A percentile compares a stretch with the other conserved stretches of the same genome.
phyloP scores from a whole-genome alignment of 2,888 invertebrate species.

The Apamea anceps region DNA sequence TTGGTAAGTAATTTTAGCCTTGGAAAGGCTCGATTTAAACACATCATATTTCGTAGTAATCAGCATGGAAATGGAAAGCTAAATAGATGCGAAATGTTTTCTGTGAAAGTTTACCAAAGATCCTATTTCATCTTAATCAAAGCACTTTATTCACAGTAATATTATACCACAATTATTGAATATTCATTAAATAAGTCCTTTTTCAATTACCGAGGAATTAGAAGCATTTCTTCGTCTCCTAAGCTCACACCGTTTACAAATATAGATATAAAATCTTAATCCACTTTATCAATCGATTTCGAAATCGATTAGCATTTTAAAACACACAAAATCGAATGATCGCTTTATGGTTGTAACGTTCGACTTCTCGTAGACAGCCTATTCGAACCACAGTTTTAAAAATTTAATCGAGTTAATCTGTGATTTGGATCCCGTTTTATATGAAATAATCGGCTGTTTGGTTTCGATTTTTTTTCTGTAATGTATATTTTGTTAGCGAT shows the following conservation, averaged over 20 bases:
- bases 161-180: constrained; percentile 28
- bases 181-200: constrained; percentile 44
- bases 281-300: constrained; percentile 57
- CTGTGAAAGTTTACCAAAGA: constrained; percentile 33
- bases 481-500: constrained; percentile 53
- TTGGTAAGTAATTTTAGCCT: neutral
- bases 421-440: constrained; percentile 60
- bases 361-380: constrained; percentile 36
- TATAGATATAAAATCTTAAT: constrained; percentile 56
- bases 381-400: constrained; percentile 52
- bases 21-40: neutral
- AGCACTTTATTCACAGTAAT: constrained; percentile 36
- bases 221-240: constrained; percentile 16
- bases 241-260: constrained; percentile 49
- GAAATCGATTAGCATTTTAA: constrained; percentile 61
- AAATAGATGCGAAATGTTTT: constrained; percentile 24
- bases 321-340: constrained; percentile 55
- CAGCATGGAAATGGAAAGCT: constrained; percentile 15
- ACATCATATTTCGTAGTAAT: constrained; percentile 14
- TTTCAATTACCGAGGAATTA: constrained; percentile 48
- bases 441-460: constrained; percentile 55
- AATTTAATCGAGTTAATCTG: constrained; percentile 53
- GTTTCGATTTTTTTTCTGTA: constrained; percentile 41
- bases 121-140: constrained; percentile 35
- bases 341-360: constrained; percentile 49